Evolutionary conservation across 2,888 invertebrate genomes (phyloP), one percentile per base, ranked within the genome.

Genomic region (Dynastes tityus): DNA sequence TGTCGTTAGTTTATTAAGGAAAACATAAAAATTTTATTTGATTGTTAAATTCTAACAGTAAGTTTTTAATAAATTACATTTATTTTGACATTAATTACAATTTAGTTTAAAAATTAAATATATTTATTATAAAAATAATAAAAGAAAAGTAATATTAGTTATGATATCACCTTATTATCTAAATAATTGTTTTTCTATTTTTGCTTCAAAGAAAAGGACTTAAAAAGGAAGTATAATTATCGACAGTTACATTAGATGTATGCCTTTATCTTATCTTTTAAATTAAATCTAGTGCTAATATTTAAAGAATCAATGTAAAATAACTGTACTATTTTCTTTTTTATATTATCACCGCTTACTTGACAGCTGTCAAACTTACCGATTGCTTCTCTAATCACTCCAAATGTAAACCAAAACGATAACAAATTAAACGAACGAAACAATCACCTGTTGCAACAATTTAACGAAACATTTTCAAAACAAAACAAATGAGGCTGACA

Each of bases 401-500:
- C 79, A 81, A 74, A 74, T 6, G 32, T 37, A 37, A 4, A 37
- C 5, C 5, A 37, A 37, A 37, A 37, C 5, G 32, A 5, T 45
- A 45, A 45, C 8, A 45, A 45, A 45, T 45, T 37, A 37, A 5
- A 37, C 32, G 32, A 5, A 4, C 32, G 32, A 37, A 37, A 37
- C 32, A 80, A 79, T 80, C 79, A 53, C 79, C 81, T 82, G 80
- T 78, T 27, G 71, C 45, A 64, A 67, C 29, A 55, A 45, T 73
- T 27, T 45, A 67, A 67, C 67, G 67, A 67, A 67, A 40, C 65
- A 61, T 70, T 68, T 64, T 61, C 40, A 70, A 75, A 75, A 76
- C 53, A 76, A 78, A 76, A 65, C 64, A 67, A 74, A 85, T 86
- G 86, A 87, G 87, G 87, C 86, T 87, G 86, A 86, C 85, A 84